Evolutionary conservation across 2,113 vertebrate genomes (phyloP).

Genomic region (Thamnophis sirtalis): DNA sequence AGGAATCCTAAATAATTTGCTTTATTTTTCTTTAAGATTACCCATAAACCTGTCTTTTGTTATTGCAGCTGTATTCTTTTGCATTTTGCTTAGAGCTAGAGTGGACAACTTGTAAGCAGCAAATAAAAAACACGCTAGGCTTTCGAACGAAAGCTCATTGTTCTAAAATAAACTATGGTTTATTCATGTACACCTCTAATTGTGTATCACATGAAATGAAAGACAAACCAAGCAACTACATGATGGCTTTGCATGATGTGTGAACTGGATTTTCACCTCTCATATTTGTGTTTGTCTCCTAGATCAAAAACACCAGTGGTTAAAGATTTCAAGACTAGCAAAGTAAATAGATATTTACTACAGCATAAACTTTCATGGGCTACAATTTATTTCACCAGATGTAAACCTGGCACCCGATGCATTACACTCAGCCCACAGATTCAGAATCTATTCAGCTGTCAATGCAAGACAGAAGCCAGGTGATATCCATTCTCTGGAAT

Average conservation of each 20-base stretch:
- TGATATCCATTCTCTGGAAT: background rate
- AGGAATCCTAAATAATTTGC: background rate
- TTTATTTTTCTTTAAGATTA: background rate
- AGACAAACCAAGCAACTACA: background rate
- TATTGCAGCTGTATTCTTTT: background rate
- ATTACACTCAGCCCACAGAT: background rate
- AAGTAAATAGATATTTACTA: background rate
- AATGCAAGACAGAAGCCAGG: background rate
- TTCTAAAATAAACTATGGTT: background rate
- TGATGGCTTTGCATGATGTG: background rate
- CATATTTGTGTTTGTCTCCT: background rate
- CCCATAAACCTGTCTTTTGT: too few relatives aligned
- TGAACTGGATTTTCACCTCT: background rate
- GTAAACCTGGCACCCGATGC: background rate
- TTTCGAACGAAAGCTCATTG: background rate
- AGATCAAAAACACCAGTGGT: background rate
- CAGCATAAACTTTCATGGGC: background rate
- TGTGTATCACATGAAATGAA: background rate
- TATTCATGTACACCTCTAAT: background rate
- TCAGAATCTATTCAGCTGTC: conserved; percentile 6
- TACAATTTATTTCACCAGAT: background rate
- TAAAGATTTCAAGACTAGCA: background rate
- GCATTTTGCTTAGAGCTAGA: background rate
- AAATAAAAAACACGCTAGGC: background rate
- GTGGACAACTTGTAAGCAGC: background rate